Percentiles rank a stretch among this genome's conserved stretches.
Conservation (phyloP, 1,140 invertebrate genomes). For the Microvelia longipes region DNA sequence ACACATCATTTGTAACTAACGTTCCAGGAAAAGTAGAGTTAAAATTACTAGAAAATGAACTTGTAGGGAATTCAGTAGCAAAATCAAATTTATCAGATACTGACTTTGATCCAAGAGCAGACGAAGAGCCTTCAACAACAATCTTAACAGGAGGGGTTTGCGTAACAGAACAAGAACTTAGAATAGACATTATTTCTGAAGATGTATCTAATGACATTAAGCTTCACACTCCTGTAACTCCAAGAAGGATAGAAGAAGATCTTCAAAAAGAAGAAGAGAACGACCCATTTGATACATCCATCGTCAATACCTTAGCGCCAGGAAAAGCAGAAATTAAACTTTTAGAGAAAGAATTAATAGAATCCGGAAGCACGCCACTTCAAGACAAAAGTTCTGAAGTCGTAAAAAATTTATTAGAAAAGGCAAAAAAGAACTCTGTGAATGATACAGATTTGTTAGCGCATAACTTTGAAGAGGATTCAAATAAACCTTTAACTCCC, state of each 20-base stretch:
- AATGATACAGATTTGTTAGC: conserved; percentile 8
- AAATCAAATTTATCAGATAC: conserved; percentile 37
- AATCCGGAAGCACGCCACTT: neutral
- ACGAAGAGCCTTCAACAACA: neutral
- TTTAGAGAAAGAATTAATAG: conserved; percentile 47
- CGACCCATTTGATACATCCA: conserved; percentile 75
- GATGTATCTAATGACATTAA: conserved; percentile 16
- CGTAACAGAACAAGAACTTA: neutral
- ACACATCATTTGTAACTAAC: conserved; percentile 60
- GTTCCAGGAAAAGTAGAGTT: conserved; percentile 55
- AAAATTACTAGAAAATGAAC: conserved; percentile 53
- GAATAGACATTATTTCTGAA: conserved; percentile 19
- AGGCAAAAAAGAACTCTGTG: neutral
- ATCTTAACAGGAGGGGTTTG: conserved; percentile 2
- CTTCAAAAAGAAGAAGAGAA: conserved; percentile 27
- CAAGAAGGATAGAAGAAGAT: conserved; percentile 18
- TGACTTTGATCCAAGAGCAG: conserved; percentile 40
- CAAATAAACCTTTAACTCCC: conserved; percentile 26
- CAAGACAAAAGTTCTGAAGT: neutral
- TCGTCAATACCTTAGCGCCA: conserved; percentile 48
- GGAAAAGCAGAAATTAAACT: conserved; percentile 58
- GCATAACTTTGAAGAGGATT: conserved; percentile 13
- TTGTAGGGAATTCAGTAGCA: conserved; percentile 23
- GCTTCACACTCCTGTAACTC: conserved; percentile 22
- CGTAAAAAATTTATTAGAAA: conserved; percentile 7